Percentiles rank a stretch among this genome's conserved stretches.
Conservation (phyloP, 1,140 invertebrate species). For the Sarcophaga peregrina region DNA sequence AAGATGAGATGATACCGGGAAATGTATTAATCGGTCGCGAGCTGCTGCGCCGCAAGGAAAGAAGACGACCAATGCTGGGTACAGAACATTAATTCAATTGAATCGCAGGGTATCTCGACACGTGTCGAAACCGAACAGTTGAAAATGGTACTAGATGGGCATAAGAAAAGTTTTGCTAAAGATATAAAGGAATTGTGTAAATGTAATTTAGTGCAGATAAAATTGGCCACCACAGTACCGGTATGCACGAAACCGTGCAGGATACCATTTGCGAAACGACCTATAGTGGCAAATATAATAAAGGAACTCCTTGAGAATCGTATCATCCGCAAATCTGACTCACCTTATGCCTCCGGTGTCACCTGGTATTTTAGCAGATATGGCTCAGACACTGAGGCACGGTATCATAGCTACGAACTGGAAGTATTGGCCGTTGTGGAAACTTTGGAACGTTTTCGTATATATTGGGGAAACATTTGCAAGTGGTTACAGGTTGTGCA, state of each 20-base stretch:
- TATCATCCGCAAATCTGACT: slow-evolving; percentile 4
- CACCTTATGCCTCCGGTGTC: slow-evolving; percentile 37
- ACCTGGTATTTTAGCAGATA: too few species aligned
- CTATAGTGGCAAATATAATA: slow-evolving; percentile 13
- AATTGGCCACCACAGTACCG: background rate
- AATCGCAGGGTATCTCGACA: background rate
- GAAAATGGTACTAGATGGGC: background rate
- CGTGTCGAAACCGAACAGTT: background rate
- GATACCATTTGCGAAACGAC: slow-evolving; percentile 33
- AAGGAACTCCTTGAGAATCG: background rate
- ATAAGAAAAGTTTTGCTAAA: background rate
- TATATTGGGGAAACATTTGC: too few species aligned
- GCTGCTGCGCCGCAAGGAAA: background rate
- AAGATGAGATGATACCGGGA: background rate
- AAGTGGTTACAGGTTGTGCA: too few species aligned
- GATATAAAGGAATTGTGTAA: background rate
- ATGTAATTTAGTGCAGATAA: slow-evolving; percentile 21
- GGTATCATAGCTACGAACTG: too few species aligned
- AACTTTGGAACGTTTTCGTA: too few species aligned
- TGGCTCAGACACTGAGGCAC: too few species aligned
- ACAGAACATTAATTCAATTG: background rate
- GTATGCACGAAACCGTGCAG: slow-evolving; percentile 20
- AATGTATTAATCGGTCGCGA: slow-evolving; percentile 20
- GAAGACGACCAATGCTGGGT: slow-evolving; percentile 15
- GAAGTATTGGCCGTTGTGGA: too few species aligned